Conservation (phyloP, 2,888 invertebrate species). For the Gymnosoma rotundatum region DNA sequence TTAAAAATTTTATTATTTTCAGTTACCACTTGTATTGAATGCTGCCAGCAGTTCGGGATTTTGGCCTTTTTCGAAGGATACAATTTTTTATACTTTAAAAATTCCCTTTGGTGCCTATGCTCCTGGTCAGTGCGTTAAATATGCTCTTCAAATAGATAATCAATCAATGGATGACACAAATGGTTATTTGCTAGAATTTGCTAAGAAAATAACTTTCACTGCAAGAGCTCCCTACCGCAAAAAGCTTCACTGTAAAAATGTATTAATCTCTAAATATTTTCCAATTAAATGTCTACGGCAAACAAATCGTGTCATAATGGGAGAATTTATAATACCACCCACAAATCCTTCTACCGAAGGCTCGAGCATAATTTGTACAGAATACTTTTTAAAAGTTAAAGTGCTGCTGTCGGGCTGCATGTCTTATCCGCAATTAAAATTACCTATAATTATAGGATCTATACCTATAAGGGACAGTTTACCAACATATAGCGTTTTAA, state of each 20-base stretch:
- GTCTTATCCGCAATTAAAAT: constrained; percentile 44
- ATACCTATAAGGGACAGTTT: constrained; percentile 68
- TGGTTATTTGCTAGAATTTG: constrained; percentile 70
- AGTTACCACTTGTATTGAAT: constrained; percentile 71
- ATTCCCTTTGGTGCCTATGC: constrained; percentile 74
- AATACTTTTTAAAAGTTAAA: constrained; percentile 64
- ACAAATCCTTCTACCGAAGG: constrained; percentile 64
- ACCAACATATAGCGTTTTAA: no score
- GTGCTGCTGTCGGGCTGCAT: constrained; percentile 63
- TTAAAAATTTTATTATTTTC: background rate
- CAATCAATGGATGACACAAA: constrained; percentile 68
- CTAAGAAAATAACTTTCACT: constrained; percentile 69
- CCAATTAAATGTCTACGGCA: constrained; percentile 58
- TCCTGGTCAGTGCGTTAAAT: constrained; percentile 73
- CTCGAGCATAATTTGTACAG: constrained; percentile 65
- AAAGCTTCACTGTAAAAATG: constrained; percentile 52
- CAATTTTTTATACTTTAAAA: constrained; percentile 70
- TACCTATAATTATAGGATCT: constrained; percentile 74
- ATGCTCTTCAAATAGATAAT: constrained; percentile 72
- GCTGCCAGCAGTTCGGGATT: constrained; percentile 72
- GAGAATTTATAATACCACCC: constrained; percentile 67
- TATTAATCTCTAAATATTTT: constrained; percentile 36
- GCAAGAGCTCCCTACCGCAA: constrained; percentile 71
- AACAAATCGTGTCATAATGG: constrained; percentile 68
- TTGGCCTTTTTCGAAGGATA: constrained; percentile 72